Base-by-base conservation (phyloP, 2,797 vertebrate species). In the Lutjanus campechanus region DNA sequence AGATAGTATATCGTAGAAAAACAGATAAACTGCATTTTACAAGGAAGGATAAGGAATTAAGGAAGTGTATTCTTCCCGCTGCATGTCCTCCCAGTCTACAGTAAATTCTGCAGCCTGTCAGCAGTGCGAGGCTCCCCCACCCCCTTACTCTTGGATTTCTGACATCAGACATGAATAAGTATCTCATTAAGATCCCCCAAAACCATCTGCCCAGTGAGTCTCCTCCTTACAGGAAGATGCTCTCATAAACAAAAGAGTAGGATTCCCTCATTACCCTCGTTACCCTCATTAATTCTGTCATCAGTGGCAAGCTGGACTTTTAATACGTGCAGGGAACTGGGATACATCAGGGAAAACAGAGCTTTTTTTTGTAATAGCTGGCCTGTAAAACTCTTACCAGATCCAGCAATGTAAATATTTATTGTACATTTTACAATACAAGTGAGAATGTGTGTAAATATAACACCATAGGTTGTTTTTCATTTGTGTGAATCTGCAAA, bases 91-190 rank as follows among this genome's bases (percentile, higher is more conserved):
- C 62, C 47, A 73, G 69, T 78, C 66, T 72, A 77, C 55, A 73
- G 72, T 77, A 76, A 73, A 84, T 43, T 29, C 46, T 78, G 60
- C 4, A 44, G 59, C 65, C 82, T 58, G 13, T 73, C 69, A 73
- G 72, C 44, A n/a, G 19, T 56, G 20, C 7, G 5, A 71, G 69
- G 29, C 56, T 47, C 66, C 81, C 85, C 88, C 73, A n/a, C n/a
- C 77, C 76, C 77, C 70, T 36, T 56, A 40, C 69, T 62, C 73
- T 76, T 91, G 82, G 65, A 86, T 88, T 82, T 92, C 88, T 92
- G 90, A 90, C 90, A 94, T 90, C 81, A 92, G 88, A 92, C 89
- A 86, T 92, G 90, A 92, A 92, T 92, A 93, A 92, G 76, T 68
- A 88, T 88, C 91, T 94, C 90, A 92, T 93, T 92, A 92, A 75